Base-by-base conservation (phyloP, 1,140 invertebrate genomes). In the Caenorhabditis tropicalis region DNA sequence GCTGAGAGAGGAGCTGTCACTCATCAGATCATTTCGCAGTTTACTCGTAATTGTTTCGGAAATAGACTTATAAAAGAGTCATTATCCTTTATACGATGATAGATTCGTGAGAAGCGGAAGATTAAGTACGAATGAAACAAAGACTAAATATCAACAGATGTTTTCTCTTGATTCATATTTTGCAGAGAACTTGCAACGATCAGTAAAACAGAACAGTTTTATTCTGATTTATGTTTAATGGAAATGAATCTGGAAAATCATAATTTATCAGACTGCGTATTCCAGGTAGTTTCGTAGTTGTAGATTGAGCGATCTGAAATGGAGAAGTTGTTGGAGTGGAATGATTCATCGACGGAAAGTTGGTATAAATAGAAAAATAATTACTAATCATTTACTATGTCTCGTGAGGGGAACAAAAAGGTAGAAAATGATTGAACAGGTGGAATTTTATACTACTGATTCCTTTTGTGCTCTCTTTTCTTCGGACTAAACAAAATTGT, bases 261-360 rank as follows among this genome's bases (percentile, higher is more conserved):
- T 9, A 58, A 19, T 33, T 33, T 9, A 19, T 74, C 65, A 74
- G 33, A 29, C 33, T 33, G 65, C 36, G 36, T 74, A 12, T 46
- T 74, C 65, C 15, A 74, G 65, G 36, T 74, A 74, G n/a, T 74
- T 43, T n/a, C 65, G 65, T n/a, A 74, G 65, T 19, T 74, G 36
- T n/a, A 74, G n/a, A 24, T 74, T 39, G 36, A 74, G 65, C 24
- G 65, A 74, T 46, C 65, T 74, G 65, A n/a, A 74, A 74, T n/a
- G n/a, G n/a, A 3, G 43, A 74, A 43, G 43, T 36, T 65, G 58
- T 21, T 27, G 9, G 21, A 33, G 24, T 19, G 16, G 21, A 24
- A 10, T 27, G 10, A 27, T 12, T 9, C 7, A 43, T 43, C 21
- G 12, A 56, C 12, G 0, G 24, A 10, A 7, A 4, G 7, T 56